Conservation (phyloP, 2,797 vertebrate genomes). For the Eulemur rubriventer region DNA sequence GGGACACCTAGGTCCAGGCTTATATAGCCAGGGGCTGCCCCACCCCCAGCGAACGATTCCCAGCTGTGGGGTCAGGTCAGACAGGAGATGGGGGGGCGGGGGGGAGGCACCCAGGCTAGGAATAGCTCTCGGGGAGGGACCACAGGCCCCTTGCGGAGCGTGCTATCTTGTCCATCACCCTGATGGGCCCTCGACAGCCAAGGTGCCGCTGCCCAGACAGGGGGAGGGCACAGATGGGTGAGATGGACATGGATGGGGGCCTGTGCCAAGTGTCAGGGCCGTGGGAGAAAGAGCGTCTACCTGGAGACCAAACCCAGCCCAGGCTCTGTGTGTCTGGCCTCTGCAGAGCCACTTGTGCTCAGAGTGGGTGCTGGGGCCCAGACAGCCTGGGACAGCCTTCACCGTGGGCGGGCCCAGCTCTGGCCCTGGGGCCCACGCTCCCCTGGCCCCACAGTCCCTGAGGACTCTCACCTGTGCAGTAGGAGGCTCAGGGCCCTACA, state of each 20-base stretch:
- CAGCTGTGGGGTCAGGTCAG: conserved; percentile 81
- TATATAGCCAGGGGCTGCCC: conserved; percentile 75
- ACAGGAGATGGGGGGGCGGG: conserved; percentile 31
- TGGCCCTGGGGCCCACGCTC: not conserved
- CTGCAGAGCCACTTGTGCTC: not conserved
- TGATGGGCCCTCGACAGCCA: not conserved
- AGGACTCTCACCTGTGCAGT: not conserved
- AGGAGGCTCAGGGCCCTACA: not conserved
- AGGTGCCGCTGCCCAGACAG: not conserved
- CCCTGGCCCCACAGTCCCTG: too few relatives aligned
- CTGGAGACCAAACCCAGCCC: not conserved
- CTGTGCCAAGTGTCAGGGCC: not conserved
- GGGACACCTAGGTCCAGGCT: conserved; percentile 28
- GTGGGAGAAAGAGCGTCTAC: not conserved
- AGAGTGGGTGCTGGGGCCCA: not conserved
- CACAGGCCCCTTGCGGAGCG: conserved; percentile 48
- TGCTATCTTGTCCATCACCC: not conserved
- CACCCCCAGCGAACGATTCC: conserved; percentile 66
- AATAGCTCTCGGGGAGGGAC: conserved; percentile 77
- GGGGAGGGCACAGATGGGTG: not conserved
- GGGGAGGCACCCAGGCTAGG: conserved; percentile 62
- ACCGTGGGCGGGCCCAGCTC: not conserved
- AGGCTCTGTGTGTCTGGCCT: not conserved
- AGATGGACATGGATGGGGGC: not conserved
- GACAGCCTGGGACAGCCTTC: not conserved